phyloP scores from a whole-genome alignment of 2,888 invertebrate genomes.

The Orgyia antiqua region DNA sequence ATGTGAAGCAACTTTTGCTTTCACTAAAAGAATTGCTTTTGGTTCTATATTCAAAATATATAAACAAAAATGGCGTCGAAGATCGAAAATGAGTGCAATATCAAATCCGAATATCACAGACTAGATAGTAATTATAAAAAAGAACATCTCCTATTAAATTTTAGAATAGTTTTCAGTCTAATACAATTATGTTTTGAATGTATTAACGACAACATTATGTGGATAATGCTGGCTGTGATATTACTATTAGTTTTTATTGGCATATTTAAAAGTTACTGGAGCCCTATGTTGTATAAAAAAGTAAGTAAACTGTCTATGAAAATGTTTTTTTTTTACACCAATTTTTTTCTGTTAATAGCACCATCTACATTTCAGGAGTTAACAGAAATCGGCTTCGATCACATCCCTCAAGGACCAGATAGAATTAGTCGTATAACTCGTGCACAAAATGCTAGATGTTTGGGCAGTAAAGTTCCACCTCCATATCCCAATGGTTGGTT shows the following conservation, averaged over 20 bases:
- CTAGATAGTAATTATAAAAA: slow-evolving; percentile 7
- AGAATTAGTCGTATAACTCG: slow-evolving; percentile 54
- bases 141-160: slow-evolving; percentile 26
- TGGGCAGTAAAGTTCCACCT: slow-evolving; percentile 84
- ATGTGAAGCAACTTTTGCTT: too few species aligned
- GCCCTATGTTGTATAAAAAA: slow-evolving; percentile 44
- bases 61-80: slow-evolving; percentile 10
- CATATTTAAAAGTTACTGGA: slow-evolving; percentile 44
- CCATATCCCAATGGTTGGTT: slow-evolving; percentile 96
- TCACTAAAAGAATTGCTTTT: slow-evolving; percentile 1
- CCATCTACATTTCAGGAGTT: slow-evolving; percentile 68
- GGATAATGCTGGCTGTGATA: slow-evolving; percentile 28
- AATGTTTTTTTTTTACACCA: too few species aligned
- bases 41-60: not conserved
- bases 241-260: slow-evolving; percentile 30
- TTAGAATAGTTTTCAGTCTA: slow-evolving; percentile 15
- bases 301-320: slow-evolving; percentile 34
- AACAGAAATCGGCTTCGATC: slow-evolving; percentile 65
- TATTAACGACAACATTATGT: slow-evolving; percentile 21
- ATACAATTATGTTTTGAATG: slow-evolving; percentile 20
- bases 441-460: slow-evolving; percentile 69
- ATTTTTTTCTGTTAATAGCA: too few species aligned
- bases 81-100: slow-evolving; percentile 2
- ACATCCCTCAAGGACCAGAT: slow-evolving; percentile 42
- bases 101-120: slow-evolving; percentile 12